A percentile compares a stretch with the other conserved stretches of the same genome.
Evolutionary conservation across 2,113 vertebrate genomes (phyloP).

Genomic region (Lasiurus cinereus): DNA sequence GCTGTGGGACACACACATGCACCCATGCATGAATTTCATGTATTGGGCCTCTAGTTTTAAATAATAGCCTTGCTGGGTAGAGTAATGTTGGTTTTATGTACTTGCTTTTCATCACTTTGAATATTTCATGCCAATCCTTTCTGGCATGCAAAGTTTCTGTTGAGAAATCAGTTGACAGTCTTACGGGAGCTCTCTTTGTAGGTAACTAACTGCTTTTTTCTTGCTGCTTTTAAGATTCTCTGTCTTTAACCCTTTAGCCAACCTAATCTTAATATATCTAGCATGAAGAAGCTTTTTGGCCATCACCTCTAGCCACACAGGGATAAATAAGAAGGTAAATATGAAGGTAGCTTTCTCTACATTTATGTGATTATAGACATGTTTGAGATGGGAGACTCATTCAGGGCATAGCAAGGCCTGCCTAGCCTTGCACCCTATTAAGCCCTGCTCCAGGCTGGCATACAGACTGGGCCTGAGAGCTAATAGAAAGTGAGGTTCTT

Average conservation of each 20-base stretch:
- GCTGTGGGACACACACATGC: too few species aligned
- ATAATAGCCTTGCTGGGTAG: background rate
- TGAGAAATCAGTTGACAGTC: background rate
- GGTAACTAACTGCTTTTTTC: background rate
- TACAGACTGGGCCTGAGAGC: background rate
- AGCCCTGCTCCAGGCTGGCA: background rate
- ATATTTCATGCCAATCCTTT: background rate
- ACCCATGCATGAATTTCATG: too few species aligned
- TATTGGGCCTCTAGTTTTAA: background rate
- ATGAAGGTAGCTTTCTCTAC: background rate
- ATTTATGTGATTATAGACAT: background rate
- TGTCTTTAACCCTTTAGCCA: background rate
- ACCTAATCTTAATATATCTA: constrained; percentile 36
- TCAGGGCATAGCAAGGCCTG: background rate
- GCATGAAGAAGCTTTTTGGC: constrained; percentile 4
- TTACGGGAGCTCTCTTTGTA: background rate
- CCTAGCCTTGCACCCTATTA: background rate
- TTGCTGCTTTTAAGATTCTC: background rate
- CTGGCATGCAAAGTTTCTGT: background rate
- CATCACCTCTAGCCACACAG: background rate
- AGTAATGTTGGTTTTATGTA: background rate
- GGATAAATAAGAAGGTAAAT: background rate
- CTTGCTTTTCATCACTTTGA: background rate
- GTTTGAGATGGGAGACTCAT: background rate
- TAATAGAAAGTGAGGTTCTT: background rate